Evolutionary conservation across 1,140 invertebrate genomes (phyloP).

Genomic region (Diorhabda sublineata): DNA sequence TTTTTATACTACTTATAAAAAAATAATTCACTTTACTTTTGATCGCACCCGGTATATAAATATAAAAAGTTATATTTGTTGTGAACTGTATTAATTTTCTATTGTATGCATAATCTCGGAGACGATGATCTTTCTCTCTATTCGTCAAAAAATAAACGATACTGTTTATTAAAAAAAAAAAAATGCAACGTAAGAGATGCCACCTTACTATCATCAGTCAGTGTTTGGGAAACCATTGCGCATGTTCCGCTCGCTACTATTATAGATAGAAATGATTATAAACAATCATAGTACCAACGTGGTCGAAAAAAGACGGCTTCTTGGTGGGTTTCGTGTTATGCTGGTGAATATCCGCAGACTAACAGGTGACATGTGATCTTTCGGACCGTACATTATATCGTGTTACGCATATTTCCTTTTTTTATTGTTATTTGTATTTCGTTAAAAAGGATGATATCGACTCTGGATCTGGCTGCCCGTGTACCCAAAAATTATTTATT

Average conservation of each 20-base stretch:
- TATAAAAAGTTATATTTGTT: no score
- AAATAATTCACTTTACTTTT: no score
- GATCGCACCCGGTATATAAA: no score
- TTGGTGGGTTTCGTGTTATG: background rate
- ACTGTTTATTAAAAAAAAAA: no score
- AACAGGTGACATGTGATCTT: slow-evolving; percentile 16
- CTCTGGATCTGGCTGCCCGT: slow-evolving; percentile 8
- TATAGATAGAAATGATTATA: slow-evolving; percentile 18
- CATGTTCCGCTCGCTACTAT: slow-evolving; percentile 6
- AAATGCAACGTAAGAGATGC: background rate
- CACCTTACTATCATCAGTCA: background rate
- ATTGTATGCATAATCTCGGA: no score
- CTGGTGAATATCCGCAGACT: background rate
- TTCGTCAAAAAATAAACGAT: no score
- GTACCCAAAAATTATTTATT: slow-evolving; percentile 7
- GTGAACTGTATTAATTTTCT: no score
- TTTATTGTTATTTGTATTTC: no score
- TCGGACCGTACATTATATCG: background rate
- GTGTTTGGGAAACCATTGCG: background rate
- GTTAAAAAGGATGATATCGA: slow-evolving; percentile 9
- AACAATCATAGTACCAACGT: slow-evolving; percentile 12
- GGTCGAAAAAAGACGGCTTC: slow-evolving; percentile 11
- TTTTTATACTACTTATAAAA: no score
- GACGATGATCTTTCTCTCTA: no score
- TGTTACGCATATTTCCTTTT: background rate